Evolutionary conservation across 2,888 invertebrate genomes (phyloP).

Genomic region (Nezara viridula): DNA sequence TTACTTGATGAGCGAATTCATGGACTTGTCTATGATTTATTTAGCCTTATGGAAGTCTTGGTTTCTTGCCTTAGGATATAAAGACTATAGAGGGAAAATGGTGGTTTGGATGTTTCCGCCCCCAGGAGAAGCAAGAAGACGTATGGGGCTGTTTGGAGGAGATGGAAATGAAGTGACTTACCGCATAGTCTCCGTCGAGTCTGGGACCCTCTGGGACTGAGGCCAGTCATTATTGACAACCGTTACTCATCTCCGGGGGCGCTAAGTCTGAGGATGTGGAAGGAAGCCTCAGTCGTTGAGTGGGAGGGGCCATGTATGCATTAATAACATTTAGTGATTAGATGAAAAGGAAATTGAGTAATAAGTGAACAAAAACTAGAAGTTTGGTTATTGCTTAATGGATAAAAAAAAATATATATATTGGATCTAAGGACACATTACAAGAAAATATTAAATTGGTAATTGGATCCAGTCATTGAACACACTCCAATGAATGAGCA

Average conservation of each 20-base stretch:
- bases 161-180: conserved; percentile 14
- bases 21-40: no score
- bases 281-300: background rate
- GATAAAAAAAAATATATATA: no score
- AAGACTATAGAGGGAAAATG: background rate
- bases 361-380: background rate
- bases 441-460: no score
- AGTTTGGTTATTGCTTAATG: background rate
- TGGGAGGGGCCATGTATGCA: background rate
- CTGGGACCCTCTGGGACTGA: background rate
- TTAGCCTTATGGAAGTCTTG: no score
- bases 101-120: background rate
- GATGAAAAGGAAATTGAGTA: background rate
- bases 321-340: background rate
- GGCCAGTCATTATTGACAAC: background rate
- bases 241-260: background rate
- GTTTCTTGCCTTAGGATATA: background rate
- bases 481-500: no score
- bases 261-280: background rate
- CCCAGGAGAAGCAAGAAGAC: background rate
- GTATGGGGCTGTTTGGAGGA: background rate
- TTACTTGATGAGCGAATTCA: no score
- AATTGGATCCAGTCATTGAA: no score
- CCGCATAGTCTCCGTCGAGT: background rate
- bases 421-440: no score